These are phyloP conservation scores for Lithosia quadra DNA, from an alignment of 2,888 invertebrate genomes.

Conservation along the genomic window DNA sequence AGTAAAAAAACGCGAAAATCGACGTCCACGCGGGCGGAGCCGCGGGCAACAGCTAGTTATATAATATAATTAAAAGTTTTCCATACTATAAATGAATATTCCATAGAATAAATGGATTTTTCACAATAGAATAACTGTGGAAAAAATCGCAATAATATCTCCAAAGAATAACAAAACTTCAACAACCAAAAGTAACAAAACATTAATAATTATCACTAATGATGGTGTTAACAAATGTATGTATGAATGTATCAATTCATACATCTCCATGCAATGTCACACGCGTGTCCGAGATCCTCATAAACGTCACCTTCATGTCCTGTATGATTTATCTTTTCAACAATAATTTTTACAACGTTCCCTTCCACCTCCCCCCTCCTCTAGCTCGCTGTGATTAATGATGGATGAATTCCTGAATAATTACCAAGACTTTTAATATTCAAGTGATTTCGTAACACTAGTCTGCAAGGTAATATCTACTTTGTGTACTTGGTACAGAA, in stretches of 20 bases:
- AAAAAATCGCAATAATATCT: constrained; percentile 10
- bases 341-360: constrained; percentile 85
- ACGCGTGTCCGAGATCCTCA: constrained; percentile 65
- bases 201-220: constrained; percentile 65
- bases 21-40: no score
- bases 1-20: no score
- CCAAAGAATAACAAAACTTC: constrained; percentile 15
- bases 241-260: constrained; percentile 51
- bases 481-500: constrained; percentile 56
- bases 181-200: constrained; percentile 56
- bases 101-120: no score
- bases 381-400: constrained; percentile 85
- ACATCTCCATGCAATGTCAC: constrained; percentile 57
- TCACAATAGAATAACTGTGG: not conserved
- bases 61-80: not conserved
- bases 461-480: constrained; percentile 49
- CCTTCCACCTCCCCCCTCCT: constrained; percentile 76
- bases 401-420: constrained; percentile 87
- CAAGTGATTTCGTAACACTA: constrained; percentile 77
- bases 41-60: no score
- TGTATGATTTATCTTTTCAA: constrained; percentile 85
- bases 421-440: constrained; percentile 87
- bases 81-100: no score
- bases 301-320: constrained; percentile 81
- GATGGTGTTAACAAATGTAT: constrained; percentile 66